Percentiles rank a stretch among this genome's conserved stretches.
These are phyloP conservation scores for Tinea semifulvella DNA, from an alignment of 2,888 invertebrate genomes.

Conservation along the genomic window DNA sequence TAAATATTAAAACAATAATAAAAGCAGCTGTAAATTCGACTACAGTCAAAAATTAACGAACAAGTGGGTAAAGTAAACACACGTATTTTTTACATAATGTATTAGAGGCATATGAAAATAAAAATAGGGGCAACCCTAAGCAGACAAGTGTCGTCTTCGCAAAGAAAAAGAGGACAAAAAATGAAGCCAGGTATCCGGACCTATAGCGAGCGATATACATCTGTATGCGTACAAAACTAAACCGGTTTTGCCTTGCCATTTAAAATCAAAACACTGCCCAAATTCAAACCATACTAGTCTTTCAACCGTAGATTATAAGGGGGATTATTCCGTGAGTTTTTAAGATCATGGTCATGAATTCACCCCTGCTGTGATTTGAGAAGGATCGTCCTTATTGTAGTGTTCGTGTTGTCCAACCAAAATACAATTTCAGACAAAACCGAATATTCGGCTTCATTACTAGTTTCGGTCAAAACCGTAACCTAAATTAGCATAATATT, in stretches of 20 bases:
- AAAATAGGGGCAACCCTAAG: constrained; percentile 45
- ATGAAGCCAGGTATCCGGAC: constrained; percentile 47
- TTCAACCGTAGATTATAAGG: constrained; percentile 22
- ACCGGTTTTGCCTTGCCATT: constrained; percentile 42
- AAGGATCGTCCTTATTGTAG: constrained; percentile 27
- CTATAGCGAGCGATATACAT: constrained; percentile 41
- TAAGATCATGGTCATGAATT: constrained; percentile 2
- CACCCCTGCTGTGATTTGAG: constrained; percentile 49
- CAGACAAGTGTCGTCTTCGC: constrained; percentile 59
- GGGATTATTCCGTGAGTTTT: neutral
- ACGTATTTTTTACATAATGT: neutral
- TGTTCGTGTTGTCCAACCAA: no score
- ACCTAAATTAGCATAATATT: no score
- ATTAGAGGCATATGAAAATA: constrained; percentile 19
- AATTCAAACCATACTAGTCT: constrained; percentile 36
- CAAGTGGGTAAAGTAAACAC: no score
- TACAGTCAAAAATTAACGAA: no score
- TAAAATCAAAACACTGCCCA: constrained; percentile 26
- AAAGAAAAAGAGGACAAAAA: constrained; percentile 47
- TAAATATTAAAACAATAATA: no score
- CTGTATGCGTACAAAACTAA: constrained; percentile 41
- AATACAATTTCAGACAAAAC: no score
- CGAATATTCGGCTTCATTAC: no score
- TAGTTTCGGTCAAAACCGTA: no score
- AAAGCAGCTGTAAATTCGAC: no score